Conservation (phyloP, 2,888 invertebrate species). For the Eupeodes luniger region DNA sequence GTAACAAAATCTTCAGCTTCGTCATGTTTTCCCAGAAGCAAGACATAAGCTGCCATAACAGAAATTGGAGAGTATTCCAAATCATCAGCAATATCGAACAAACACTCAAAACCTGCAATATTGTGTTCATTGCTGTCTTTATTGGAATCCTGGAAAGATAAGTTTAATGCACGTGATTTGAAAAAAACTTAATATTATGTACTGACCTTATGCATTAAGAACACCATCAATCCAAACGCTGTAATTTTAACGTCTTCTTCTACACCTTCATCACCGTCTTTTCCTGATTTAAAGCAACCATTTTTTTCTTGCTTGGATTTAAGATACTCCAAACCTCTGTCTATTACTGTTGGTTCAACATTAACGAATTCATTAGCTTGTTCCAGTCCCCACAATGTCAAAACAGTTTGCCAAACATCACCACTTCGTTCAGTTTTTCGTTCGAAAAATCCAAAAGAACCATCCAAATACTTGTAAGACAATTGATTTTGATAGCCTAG, state of each 20-base stretch:
- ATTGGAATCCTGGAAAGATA: neutral
- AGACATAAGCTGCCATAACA: constrained; percentile 38
- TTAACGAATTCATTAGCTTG: constrained; percentile 89
- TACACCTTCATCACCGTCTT: constrained; percentile 85
- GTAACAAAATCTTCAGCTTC: constrained; percentile 16
- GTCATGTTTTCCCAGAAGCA: constrained; percentile 42
- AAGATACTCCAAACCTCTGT: constrained; percentile 89
- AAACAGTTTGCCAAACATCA: constrained; percentile 93
- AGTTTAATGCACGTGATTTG: too few species aligned
- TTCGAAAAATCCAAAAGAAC: constrained; percentile 93
- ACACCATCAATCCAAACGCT: constrained; percentile 90
- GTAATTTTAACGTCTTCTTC: constrained; percentile 89
- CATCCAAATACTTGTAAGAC: constrained; percentile 92
- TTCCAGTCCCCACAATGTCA: constrained; percentile 90
- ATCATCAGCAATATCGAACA: constrained; percentile 5
- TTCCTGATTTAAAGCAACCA: constrained; percentile 92
- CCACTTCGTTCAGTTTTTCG: constrained; percentile 84
- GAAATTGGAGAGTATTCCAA: neutral
- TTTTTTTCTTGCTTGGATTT: constrained; percentile 88
- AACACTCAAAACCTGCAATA: constrained; percentile 85
- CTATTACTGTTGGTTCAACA: constrained; percentile 88
- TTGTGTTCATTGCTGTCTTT: constrained; percentile 86
- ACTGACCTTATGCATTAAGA: constrained; percentile 88
- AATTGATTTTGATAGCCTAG: constrained; percentile 96
- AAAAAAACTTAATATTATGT: too few species aligned